These are phyloP conservation scores for Lateolabrax maculatus DNA, from an alignment of 2,797 vertebrate genomes.

Conservation along the genomic window DNA sequence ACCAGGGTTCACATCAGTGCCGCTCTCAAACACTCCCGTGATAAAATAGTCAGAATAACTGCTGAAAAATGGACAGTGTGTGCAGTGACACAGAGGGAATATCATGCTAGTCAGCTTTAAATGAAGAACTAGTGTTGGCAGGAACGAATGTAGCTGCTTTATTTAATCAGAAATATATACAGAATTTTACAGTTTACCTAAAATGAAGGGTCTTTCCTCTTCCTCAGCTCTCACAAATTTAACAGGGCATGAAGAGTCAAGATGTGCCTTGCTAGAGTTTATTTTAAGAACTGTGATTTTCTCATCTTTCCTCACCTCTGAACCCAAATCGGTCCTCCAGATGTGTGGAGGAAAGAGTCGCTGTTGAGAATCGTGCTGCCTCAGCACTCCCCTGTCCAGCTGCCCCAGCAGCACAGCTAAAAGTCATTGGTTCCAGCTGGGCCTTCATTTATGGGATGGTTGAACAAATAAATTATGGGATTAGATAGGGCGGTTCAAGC, in stretches of 20 bases:
- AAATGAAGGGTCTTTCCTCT: slow-evolving; percentile 29
- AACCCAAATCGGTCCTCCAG: slow-evolving; percentile 93
- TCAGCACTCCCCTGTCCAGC: slow-evolving; percentile 95
- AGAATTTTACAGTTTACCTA: slow-evolving; percentile 32
- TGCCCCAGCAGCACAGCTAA: slow-evolving; percentile 90
- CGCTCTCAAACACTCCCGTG: slow-evolving; percentile 18
- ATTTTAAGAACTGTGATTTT: slow-evolving; percentile 89
- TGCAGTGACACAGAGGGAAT: not conserved
- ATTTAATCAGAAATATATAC: slow-evolving; percentile 26
- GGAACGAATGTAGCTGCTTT: slow-evolving; percentile 10
- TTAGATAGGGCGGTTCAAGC: slow-evolving; percentile 86
- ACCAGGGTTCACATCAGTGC: slow-evolving; percentile 20
- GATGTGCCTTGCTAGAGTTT: slow-evolving; percentile 86
- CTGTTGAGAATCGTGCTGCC: slow-evolving; percentile 90
- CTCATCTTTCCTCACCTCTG: slow-evolving; percentile 88
- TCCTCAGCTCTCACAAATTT: slow-evolving; percentile 23
- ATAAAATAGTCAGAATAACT: slow-evolving; percentile 3
- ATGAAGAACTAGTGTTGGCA: not conserved
- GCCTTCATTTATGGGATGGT: slow-evolving; percentile 95
- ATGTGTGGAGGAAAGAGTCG: slow-evolving; percentile 91
- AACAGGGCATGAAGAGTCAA: slow-evolving; percentile 42
- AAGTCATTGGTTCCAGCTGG: slow-evolving; percentile 97
- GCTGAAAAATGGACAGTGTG: slow-evolving; percentile 8
- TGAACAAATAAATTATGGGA: slow-evolving; percentile 98
- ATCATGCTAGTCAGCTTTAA: slow-evolving; percentile 5